Percentiles rank a stretch among this genome's conserved stretches.
Evolutionary conservation across 2,113 vertebrate genomes (phyloP).

Genomic region (Xiphophorus hellerii): DNA sequence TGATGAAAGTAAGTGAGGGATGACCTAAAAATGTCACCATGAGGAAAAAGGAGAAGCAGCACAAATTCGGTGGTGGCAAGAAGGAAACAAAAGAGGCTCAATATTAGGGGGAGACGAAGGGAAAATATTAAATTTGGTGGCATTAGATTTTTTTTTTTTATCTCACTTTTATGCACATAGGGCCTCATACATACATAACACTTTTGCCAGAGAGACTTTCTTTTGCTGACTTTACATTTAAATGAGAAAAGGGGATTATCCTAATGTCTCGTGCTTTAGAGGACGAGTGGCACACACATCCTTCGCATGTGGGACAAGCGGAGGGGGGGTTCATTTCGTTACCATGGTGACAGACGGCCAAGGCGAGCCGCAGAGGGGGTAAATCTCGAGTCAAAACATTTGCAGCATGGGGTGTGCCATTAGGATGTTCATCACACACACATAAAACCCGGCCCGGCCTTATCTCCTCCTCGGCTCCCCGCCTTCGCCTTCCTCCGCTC

Average conservation of each 20-base stretch:
- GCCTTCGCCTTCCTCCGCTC: conserved; percentile 32
- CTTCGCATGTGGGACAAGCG: conserved; percentile 27
- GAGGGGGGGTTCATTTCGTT: conserved; percentile 43
- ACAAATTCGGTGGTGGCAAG: neutral
- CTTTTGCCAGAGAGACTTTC: conserved; percentile 48
- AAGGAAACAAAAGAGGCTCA: conserved; percentile 30
- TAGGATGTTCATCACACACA: conserved; percentile 29
- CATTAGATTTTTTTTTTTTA: conserved; percentile 24
- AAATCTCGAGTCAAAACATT: conserved; percentile 68
- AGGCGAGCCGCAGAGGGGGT: conserved; percentile 46
- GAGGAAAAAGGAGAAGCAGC: neutral
- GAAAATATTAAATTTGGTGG: conserved; percentile 11
- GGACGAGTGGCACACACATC: conserved; percentile 39
- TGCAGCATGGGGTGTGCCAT: conserved; percentile 25
- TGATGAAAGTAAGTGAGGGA: conserved; percentile 72
- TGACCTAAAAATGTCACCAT: conserved; percentile 78
- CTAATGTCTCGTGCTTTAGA: conserved; percentile 70
- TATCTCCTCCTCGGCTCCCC: conserved; percentile 57
- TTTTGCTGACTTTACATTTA: conserved; percentile 80
- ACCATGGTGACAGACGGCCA: conserved; percentile 68
- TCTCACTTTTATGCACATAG: conserved; percentile 29
- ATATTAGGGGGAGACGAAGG: conserved; percentile 12
- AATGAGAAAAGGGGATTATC: conserved; percentile 73
- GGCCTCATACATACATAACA: conserved; percentile 46
- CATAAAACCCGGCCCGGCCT: conserved; percentile 29